A percentile compares a stretch with the other conserved stretches of the same genome.
These are phyloP conservation scores for Desmodus rotundus DNA, from an alignment of 2,113 vertebrate species.

Conservation along the genomic window DNA sequence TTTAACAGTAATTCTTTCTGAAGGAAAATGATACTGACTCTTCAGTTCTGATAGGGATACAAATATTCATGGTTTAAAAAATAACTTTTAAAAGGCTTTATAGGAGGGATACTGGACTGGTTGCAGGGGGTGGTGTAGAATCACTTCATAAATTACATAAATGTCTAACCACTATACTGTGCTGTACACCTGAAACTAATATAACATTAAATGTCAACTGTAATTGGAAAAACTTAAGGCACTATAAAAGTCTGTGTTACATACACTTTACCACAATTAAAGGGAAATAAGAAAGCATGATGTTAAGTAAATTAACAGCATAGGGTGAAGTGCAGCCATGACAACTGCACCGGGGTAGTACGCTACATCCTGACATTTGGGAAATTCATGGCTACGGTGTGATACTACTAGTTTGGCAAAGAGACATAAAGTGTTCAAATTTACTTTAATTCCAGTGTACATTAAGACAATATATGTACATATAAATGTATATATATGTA, in stretches of 20 bases:
- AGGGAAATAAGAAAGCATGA: background rate
- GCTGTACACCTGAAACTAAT: background rate
- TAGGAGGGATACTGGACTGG: background rate
- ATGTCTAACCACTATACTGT: background rate
- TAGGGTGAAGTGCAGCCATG: background rate
- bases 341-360: background rate
- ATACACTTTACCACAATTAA: background rate
- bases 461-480: too few relatives aligned
- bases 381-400: background rate
- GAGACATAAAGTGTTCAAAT: background rate
- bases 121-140: background rate
- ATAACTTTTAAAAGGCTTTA: background rate
- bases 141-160: background rate
- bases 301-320: background rate
- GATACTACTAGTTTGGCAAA: background rate
- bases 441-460: constrained; percentile 11
- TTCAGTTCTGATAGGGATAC: background rate
- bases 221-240: background rate
- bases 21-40: background rate
- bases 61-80: constrained; percentile 18
- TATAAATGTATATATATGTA: too few relatives aligned
- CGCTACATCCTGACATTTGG: background rate
- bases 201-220: background rate
- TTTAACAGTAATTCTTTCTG: background rate
- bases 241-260: background rate